phyloP scores from a whole-genome alignment of 2,113 vertebrate genomes.

The Thymallus thymallus region DNA sequence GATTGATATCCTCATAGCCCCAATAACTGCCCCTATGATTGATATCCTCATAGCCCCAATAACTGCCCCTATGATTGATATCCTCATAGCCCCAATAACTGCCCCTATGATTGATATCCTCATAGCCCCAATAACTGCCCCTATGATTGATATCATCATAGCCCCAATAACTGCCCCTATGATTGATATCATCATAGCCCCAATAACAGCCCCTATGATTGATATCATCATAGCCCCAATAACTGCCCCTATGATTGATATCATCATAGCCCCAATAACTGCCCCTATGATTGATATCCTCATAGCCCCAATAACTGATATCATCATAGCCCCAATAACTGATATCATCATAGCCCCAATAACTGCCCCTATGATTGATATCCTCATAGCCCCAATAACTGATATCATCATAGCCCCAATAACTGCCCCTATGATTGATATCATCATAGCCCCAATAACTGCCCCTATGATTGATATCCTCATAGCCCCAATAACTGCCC shows the following conservation, averaged over 20 bases:
- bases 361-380: too few relatives aligned
- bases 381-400: too few relatives aligned
- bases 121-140: neutral
- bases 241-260: too few relatives aligned
- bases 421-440: too few relatives aligned
- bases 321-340: too few relatives aligned
- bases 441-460: conserved; percentile 3
- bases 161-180: neutral
- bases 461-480: too few relatives aligned
- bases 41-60: neutral
- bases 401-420: neutral
- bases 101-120: too few relatives aligned
- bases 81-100: conserved; percentile 3
- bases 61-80: too few relatives aligned
- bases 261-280: conserved; percentile 3
- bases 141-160: too few relatives aligned
- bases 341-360: neutral
- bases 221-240: neutral
- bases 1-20: too few relatives aligned
- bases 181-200: too few relatives aligned
- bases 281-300: too few relatives aligned
- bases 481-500: neutral
- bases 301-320: conserved; percentile 3
- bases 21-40: neutral
- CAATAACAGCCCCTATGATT: conserved; percentile 1